Evolutionary conservation across 1,140 invertebrate species (phyloP).

Genomic region (Chlorops oryzae): DNA sequence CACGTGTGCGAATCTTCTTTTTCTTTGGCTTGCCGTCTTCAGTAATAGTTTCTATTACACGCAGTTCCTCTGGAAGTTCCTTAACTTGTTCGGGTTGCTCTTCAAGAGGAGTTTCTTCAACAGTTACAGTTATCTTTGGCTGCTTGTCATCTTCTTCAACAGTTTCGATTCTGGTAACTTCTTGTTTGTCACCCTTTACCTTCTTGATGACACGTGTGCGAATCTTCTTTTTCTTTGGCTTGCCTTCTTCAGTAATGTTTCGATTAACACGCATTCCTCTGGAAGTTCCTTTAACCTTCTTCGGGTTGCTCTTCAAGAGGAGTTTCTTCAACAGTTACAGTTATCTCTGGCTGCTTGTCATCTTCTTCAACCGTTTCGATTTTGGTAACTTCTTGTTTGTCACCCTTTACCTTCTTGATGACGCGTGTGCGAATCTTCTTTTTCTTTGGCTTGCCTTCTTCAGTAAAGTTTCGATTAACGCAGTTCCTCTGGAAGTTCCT

Average conservation of each 20-base stretch:
- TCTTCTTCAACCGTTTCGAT: conserved; percentile 41
- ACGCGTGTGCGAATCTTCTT: conserved; percentile 16
- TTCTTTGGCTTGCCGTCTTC: conserved; percentile 20
- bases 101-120: conserved; percentile 22
- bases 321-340: conserved; percentile 16
- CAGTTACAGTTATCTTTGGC: conserved; percentile 24
- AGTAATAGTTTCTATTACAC: conserved; percentile 9
- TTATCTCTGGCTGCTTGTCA: conserved; percentile 26
- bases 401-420: conserved; percentile 11
- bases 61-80: conserved; percentile 10
- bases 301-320: conserved; percentile 10
- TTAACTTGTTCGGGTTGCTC: conserved; percentile 21
- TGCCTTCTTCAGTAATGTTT: conserved; percentile 25
- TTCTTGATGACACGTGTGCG: conserved; percentile 23
- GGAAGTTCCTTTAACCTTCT: conserved; percentile 19
- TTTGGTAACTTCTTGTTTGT: conserved; percentile 21
- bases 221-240: conserved; percentile 25
- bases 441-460: conserved; percentile 19
- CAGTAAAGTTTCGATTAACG: conserved; percentile 30
- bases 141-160: conserved; percentile 34
- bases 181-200: conserved; percentile 20
- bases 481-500: conserved; percentile 35
- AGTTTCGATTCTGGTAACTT: conserved; percentile 29
- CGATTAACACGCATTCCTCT: conserved; percentile 37
- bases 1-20: conserved; percentile 16